Base-by-base conservation (phyloP, 2,888 invertebrate genomes). In the Hyposoter dolosus region DNA sequence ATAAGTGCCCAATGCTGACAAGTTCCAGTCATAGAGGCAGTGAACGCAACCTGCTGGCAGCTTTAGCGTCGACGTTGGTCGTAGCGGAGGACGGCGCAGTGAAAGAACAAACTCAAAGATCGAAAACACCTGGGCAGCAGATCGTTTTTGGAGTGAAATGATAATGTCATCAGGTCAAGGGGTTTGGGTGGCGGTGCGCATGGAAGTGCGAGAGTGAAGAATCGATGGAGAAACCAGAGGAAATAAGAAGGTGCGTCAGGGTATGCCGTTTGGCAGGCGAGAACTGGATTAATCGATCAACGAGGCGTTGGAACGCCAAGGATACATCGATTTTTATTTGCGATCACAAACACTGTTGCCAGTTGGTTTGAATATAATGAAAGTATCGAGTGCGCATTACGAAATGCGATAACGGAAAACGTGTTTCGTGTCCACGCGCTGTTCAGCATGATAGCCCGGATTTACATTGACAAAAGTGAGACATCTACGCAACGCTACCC, bases 251-350 rank as follows among this genome's bases (percentile, higher is more conserved):
- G 28, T 7, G 43, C 19, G 43, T 40, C 15, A 43, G 80, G 75
- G 80, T 40, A 4, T 1, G n/a, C 53, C 28, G 19, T 63, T 60
- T 53, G 47, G n/a, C 65, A 47, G 50, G 35, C 56, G 79, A 76
- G 74, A 79, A 85, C 72, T 84, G 79, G 82, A 86, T 85, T 80
- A 83, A 82, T 86, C 83, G 86, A 87, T 88, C 83, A 83, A 72
- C 83, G 81, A 88, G 88, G 85, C 82, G 83, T 82, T 80, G 85
- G 83, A 79, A 85, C 75, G 79, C 82, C 82, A 83, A 86, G 83
- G 86, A 86, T 69, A 74, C 81, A 81, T 81, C 75, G 77, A 76
- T 50, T 17, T 53, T 9, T 47, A 75, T 84, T 79, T 35, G 69
- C 74, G 74, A 83, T 85, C 88, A 56, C 78, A 56, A 80, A 69